A percentile compares a stretch with the other conserved stretches of the same genome.
Evolutionary conservation across 2,113 vertebrate species (phyloP).

Genomic region (Rhodinocichla rosea): DNA sequence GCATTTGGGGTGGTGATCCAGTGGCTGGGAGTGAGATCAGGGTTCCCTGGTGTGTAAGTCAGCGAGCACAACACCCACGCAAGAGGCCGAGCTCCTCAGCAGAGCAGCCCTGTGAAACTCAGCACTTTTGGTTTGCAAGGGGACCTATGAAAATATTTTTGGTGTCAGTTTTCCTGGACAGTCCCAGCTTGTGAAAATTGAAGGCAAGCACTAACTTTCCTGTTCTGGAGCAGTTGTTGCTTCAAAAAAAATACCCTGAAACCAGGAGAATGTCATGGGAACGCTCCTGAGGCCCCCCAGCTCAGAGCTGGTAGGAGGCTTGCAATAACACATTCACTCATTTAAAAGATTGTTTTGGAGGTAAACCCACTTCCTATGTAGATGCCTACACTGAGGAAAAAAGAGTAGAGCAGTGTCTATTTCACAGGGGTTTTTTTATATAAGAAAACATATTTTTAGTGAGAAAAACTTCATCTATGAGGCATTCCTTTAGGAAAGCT

Average conservation of each 20-base stretch:
- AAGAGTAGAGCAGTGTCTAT: not conserved
- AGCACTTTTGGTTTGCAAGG: constrained; percentile 19
- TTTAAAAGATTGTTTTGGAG: constrained; percentile 22
- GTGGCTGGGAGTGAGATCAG: not conserved
- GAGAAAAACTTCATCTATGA: not conserved
- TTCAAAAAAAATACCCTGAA: not conserved
- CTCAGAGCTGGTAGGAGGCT: constrained; percentile 11
- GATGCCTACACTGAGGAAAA: not conserved
- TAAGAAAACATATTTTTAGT: not conserved
- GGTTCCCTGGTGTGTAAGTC: not conserved
- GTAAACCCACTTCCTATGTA: constrained; percentile 1
- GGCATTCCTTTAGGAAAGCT: constrained; percentile 17
- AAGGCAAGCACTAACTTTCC: constrained; percentile 4
- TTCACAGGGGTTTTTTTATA: rapidly evolving
- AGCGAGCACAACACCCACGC: not conserved
- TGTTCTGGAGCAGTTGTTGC: not conserved
- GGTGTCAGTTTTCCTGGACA: constrained; percentile 10
- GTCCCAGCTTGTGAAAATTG: constrained; percentile 23
- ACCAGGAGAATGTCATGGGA: constrained; percentile 18
- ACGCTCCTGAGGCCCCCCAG: not conserved
- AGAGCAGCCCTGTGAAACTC: constrained; percentile 25
- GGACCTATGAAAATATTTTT: constrained; percentile 49
- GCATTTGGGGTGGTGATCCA: rapidly evolving
- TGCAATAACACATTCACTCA: constrained; percentile 25
- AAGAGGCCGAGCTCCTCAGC: not conserved